A percentile compares a stretch with the other conserved stretches of the same genome.
Evolutionary conservation across 2,888 invertebrate genomes (phyloP).

Genomic region (Drosophila fungiperda): DNA sequence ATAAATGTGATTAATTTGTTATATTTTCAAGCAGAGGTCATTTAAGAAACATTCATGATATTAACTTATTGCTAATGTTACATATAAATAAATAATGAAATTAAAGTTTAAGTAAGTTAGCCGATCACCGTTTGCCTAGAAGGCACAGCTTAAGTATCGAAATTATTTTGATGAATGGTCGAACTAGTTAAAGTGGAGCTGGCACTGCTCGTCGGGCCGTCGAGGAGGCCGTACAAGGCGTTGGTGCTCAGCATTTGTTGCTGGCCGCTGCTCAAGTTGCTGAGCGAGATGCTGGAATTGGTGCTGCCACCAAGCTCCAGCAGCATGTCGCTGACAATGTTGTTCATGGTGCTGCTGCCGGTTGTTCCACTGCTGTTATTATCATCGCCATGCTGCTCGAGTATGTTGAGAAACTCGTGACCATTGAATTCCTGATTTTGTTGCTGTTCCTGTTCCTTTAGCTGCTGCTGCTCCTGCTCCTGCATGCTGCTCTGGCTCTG

Average conservation of each 20-base stretch:
- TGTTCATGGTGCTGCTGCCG: slow-evolving; percentile 60
- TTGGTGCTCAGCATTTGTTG: slow-evolving; percentile 45
- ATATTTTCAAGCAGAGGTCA: neutral
- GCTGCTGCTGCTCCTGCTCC: slow-evolving; percentile 61
- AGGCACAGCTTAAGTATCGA: slow-evolving; percentile 19
- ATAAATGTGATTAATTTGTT: neutral
- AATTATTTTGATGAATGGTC: slow-evolving; percentile 46
- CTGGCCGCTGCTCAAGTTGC: slow-evolving; percentile 43
- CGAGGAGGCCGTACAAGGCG: slow-evolving; percentile 60
- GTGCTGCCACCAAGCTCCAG: slow-evolving; percentile 68
- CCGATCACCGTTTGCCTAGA: neutral
- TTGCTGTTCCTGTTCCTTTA: slow-evolving; percentile 66
- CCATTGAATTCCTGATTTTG: slow-evolving; percentile 77
- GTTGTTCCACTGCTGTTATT: slow-evolving; percentile 64
- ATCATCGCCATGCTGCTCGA: slow-evolving; percentile 70
- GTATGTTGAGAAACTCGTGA: slow-evolving; percentile 82
- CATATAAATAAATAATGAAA: neutral
- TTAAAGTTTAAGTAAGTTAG: neutral
- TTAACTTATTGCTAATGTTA: neutral
- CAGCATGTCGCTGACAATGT: slow-evolving; percentile 62
- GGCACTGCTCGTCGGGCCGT: slow-evolving; percentile 49
- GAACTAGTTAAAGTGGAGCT: slow-evolving; percentile 42
- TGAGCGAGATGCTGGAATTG: slow-evolving; percentile 50
- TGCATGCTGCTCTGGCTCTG: slow-evolving; percentile 84
- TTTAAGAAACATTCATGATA: slow-evolving; percentile 1